A percentile compares a stretch with the other conserved stretches of the same genome.
Evolutionary conservation across 2,797 vertebrate species (phyloP).

Genomic region (Danio kyathit): DNA sequence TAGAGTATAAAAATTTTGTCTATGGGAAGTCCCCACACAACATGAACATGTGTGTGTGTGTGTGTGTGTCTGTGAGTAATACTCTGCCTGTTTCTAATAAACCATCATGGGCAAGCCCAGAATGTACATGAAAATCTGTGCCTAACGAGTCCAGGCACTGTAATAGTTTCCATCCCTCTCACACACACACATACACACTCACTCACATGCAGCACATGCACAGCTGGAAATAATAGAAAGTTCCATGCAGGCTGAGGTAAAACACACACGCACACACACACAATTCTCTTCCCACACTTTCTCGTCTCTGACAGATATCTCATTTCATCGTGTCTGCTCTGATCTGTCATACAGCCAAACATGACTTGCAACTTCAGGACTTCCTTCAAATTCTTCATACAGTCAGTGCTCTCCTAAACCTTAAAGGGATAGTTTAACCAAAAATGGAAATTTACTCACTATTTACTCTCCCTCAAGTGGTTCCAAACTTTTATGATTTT

Average conservation of each 20-base stretch:
- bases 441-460: too few species aligned
- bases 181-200: neutral
- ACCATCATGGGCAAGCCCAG: slow-evolving; percentile 50
- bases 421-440: too few species aligned
- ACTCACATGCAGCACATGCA: slow-evolving; percentile 37
- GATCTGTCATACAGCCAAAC: neutral
- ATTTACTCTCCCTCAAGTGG: too few species aligned
- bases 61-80: slow-evolving; percentile 32
- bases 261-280: slow-evolving; percentile 62
- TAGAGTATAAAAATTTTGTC: neutral
- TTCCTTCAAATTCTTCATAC: neutral
- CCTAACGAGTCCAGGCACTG: slow-evolving; percentile 75
- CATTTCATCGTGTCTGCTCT: neutral
- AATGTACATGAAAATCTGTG: slow-evolving; percentile 65
- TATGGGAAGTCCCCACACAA: neutral
- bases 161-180: slow-evolving; percentile 85
- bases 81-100: slow-evolving; percentile 38
- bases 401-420: neutral
- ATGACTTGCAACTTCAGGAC: neutral
- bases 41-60: slow-evolving; percentile 8
- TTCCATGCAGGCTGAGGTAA: slow-evolving; percentile 72
- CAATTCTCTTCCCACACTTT: slow-evolving; percentile 58
- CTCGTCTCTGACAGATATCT: neutral
- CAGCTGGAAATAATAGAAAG: slow-evolving; percentile 87
- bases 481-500: too few species aligned